Evolutionary conservation across 2,113 vertebrate genomes (phyloP).

Genomic region (Cyprinodon brontotheroides): DNA sequence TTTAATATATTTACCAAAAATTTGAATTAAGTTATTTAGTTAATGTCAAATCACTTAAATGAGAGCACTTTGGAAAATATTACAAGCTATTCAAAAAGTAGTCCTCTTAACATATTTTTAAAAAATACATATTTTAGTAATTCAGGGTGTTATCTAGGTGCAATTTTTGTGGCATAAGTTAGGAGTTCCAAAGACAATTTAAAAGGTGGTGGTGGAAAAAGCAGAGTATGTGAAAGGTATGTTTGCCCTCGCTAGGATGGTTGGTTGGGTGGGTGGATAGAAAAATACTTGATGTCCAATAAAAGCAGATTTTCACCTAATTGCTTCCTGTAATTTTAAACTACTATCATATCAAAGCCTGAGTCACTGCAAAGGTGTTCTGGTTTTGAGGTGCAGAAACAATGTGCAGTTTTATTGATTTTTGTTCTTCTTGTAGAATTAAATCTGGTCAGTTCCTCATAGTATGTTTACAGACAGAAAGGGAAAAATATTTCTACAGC

Average conservation of each 20-base stretch:
- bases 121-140: too few relatives aligned
- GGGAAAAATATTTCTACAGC: neutral
- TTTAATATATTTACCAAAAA: too few relatives aligned
- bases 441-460: constrained; percentile 4
- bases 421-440: neutral
- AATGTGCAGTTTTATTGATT: constrained; percentile 6
- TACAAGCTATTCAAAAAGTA: too few relatives aligned
- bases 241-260: neutral
- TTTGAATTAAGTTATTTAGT: too few relatives aligned
- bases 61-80: too few relatives aligned
- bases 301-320: neutral
- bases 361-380: neutral
- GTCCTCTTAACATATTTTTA: too few relatives aligned
- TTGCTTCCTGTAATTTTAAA: constrained; percentile 3
- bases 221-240: neutral
- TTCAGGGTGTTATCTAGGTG: too few relatives aligned
- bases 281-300: neutral
- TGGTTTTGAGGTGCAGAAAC: neutral
- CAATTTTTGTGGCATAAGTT: too few relatives aligned
- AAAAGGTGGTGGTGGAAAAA: too few relatives aligned
- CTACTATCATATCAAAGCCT: neutral
- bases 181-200: too few relatives aligned
- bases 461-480: neutral
- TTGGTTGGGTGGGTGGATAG: neutral
- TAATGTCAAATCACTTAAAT: too few relatives aligned